phyloP scores from a whole-genome alignment of 1,140 invertebrate species.

The Callitettix versicolor region DNA sequence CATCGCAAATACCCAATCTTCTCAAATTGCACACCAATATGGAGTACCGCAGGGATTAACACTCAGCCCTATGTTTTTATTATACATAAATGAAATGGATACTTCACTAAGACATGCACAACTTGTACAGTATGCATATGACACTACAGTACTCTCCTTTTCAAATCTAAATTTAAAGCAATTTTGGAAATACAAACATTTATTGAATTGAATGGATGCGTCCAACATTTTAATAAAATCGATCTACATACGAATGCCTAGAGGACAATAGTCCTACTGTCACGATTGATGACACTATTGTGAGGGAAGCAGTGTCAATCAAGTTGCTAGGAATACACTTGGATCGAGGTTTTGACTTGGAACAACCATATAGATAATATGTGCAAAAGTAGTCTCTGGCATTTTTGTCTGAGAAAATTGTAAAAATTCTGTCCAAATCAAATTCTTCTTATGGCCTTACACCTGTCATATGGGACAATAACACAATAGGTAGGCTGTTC shows the following conservation, averaged over 20 bases:
- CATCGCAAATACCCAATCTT: background rate
- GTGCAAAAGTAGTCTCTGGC: background rate
- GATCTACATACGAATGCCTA: background rate
- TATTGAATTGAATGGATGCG: background rate
- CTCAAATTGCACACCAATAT: background rate
- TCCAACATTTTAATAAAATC: background rate
- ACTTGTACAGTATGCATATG: background rate
- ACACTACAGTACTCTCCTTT: background rate
- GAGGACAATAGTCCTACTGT: background rate
- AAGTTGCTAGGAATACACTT: background rate
- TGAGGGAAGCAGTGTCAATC: background rate
- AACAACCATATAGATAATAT: background rate
- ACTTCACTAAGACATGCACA: background rate
- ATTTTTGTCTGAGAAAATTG: background rate
- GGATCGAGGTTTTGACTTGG: conserved; percentile 1
- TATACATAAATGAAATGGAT: background rate
- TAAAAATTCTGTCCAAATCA: background rate
- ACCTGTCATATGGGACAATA: too few species aligned
- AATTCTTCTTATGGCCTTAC: too few species aligned
- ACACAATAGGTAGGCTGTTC: too few species aligned
- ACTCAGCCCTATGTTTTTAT: background rate
- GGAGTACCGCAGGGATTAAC: background rate
- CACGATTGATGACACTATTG: background rate
- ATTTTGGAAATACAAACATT: background rate
- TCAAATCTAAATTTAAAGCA: background rate